Base-by-base conservation (phyloP, 2,797 vertebrate genomes). In the Erpetoichthys calabaricus region DNA sequence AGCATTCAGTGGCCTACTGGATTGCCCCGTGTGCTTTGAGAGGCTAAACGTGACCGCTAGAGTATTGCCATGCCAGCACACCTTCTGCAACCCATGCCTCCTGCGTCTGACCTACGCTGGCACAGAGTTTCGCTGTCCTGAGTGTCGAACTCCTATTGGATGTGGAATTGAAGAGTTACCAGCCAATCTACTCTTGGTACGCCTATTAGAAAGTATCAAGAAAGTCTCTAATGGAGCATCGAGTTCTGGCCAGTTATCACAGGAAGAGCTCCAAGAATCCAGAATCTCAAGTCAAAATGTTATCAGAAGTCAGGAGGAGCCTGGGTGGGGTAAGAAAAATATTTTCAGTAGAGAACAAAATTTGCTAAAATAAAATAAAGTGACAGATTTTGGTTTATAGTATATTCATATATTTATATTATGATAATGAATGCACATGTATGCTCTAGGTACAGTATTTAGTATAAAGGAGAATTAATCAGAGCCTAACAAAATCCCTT, bases 41-140 rank as follows among this genome's bases (percentile, higher is more conserved):
- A 88, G 77, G 66, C 81, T 97, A 54, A 89, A 93, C 1, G 76
- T 67, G 65, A 87, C 90, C 0, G 89, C 92, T 2, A 93, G 89
- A 70, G 91, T 95, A 57, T 80, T 97, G 57, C 92, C 94, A 7
- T 97, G 94, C 79, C 92, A 97, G 75, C 94, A 95, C 78, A 94
- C 90, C 0, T 95, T 96, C 84, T 97, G 94, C 65, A 72, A 82
- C 63, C 69, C 87, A 55, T 98, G 94, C 65, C 79, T 97, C 59
- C 88, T 87, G 76, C 81, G 76, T 67, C 85, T 86, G 62, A 78
- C 89, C 69, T 76, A 78, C 41, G 72, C 80, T 41, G 74, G 73
- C 62, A 81, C 85, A 65, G 86, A 87, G 71, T 76, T 94, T 56
- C 67, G 86, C 66, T 96, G 93, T 60, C 93, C 94, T 0, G 91